phyloP scores from a whole-genome alignment of 35 echinoderm and acorn worm genomes.

The Heliocidaris tuberculata region DNA sequence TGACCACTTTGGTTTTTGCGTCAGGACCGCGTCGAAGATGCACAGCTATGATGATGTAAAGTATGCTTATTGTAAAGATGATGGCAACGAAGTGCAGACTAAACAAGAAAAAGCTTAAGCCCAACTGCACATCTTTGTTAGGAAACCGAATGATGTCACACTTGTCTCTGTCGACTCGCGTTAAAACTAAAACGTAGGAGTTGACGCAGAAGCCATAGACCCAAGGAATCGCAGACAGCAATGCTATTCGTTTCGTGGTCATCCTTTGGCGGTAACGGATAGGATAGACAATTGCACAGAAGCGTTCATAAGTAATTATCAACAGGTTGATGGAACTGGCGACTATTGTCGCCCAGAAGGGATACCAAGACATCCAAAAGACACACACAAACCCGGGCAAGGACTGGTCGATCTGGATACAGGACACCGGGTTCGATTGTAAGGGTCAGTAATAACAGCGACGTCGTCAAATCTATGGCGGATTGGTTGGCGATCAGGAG shows the following conservation, averaged over 20 bases:
- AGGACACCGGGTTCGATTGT: background rate
- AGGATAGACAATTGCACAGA: background rate
- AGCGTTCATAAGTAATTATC: background rate
- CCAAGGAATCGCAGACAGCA: background rate
- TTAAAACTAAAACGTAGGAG: background rate
- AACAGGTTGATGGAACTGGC: background rate
- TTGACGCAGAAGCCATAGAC: background rate
- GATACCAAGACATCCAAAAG: background rate
- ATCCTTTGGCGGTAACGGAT: constrained; percentile 2
- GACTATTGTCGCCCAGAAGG: background rate
- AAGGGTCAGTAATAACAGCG: background rate
- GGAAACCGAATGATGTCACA: background rate
- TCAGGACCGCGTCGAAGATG: background rate
- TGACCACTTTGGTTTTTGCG: background rate
- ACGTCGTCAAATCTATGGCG: background rate
- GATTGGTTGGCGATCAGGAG: constrained; percentile 36
- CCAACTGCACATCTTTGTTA: background rate
- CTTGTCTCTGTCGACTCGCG: background rate
- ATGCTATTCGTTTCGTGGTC: background rate
- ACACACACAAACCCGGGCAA: background rate
- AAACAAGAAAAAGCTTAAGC: background rate
- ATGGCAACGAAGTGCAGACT: background rate
- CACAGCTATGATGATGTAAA: background rate
- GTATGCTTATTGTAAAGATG: background rate
- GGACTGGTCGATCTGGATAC: background rate